A percentile compares a stretch with the other conserved stretches of the same genome.
Conservation (phyloP, 53 echinoderm and acorn worm genomes). For the Mesocentrotus franciscanus region DNA sequence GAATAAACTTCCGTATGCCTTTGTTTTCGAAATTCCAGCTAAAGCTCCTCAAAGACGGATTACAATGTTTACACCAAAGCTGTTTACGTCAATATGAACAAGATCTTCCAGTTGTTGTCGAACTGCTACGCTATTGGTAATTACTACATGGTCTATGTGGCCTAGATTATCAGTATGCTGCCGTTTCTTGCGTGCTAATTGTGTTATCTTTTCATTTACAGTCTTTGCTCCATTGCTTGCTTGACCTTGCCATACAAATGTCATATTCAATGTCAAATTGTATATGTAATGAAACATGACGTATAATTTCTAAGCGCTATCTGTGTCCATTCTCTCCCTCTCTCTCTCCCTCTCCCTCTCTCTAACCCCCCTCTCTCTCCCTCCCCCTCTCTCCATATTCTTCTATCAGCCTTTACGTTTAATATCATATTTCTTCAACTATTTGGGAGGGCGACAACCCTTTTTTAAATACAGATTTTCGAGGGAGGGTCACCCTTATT, state of each 20-base stretch:
- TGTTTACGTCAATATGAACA: too few relatives aligned
- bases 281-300: not conserved
- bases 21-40: too few relatives aligned
- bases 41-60: too few relatives aligned
- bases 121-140: too few relatives aligned
- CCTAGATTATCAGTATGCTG: too few relatives aligned
- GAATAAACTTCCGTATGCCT: too few relatives aligned
- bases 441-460: too few relatives aligned
- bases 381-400: not conserved
- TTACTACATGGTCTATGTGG: too few relatives aligned
- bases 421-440: too few relatives aligned
- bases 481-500: not conserved
- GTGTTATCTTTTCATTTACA: not conserved
- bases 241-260: not conserved
- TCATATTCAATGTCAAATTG: not conserved
- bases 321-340: not conserved
- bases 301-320: not conserved
- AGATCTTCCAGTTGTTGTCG: too few relatives aligned
- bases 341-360: not conserved
- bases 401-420: not conserved
- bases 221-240: not conserved
- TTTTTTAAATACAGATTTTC: too few relatives aligned
- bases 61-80: too few relatives aligned
- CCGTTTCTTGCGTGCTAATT: not conserved
- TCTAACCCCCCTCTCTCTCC: not conserved